phyloP scores from a whole-genome alignment of 2,797 vertebrate genomes.

The Brachymystax lenok region DNA sequence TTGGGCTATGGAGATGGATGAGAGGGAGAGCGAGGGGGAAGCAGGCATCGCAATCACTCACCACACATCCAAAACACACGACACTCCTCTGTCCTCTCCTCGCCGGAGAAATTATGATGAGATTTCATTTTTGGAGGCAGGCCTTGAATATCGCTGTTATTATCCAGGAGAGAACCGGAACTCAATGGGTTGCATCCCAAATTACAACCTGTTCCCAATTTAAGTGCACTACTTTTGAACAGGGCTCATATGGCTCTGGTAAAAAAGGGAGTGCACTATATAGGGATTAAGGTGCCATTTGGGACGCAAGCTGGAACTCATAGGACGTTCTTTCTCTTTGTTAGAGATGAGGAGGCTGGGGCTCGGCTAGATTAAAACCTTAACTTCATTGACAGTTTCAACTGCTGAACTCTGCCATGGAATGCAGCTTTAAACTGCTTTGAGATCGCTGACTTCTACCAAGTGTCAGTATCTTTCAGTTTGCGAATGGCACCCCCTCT shows the following conservation, averaged over 20 bases:
- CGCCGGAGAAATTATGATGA: conserved; percentile 50
- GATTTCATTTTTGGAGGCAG: conserved; percentile 56
- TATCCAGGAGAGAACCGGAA: conserved; percentile 49
- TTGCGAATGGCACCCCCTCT: conserved; percentile 62
- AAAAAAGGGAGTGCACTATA: not conserved
- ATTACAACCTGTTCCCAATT: not conserved
- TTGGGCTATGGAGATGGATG: conserved; percentile 76
- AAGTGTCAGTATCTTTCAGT: conserved; percentile 76
- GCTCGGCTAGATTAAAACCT: conserved; percentile 73
- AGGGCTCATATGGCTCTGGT: not conserved
- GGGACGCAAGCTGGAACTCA: conserved; percentile 9
- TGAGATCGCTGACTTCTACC: conserved; percentile 73
- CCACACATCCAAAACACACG: conserved; percentile 34
- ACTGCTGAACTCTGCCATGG: conserved; percentile 69
- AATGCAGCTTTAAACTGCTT: conserved; percentile 68
- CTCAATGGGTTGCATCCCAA: conserved; percentile 30
- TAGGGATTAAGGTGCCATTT: not conserved
- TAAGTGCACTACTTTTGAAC: not conserved
- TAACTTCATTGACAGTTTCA: conserved; percentile 73
- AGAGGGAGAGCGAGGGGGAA: conserved; percentile 58
- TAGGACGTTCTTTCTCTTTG: conserved; percentile 1
- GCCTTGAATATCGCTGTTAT: conserved; percentile 58
- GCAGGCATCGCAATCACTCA: conserved; percentile 66
- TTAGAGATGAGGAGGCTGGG: conserved; percentile 27
- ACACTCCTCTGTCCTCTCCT: conserved; percentile 20